These are phyloP conservation scores for Lepisosteus osseus DNA, from an alignment of 2,113 vertebrate species.

Conservation along the genomic window DNA sequence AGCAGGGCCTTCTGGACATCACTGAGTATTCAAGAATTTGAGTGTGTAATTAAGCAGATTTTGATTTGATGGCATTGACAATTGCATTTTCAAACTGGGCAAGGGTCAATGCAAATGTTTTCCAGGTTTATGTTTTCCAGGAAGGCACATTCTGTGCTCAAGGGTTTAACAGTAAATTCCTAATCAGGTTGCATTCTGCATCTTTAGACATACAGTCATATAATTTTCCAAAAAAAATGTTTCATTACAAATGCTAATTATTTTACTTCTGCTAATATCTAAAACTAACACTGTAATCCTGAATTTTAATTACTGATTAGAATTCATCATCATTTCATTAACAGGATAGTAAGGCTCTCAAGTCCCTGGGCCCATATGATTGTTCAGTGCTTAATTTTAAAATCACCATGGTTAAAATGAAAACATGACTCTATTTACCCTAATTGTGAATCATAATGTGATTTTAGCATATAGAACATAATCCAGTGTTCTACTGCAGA, in stretches of 20 bases:
- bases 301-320: constrained; percentile 79
- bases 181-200: constrained; percentile 51
- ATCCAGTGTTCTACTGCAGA: constrained; percentile 27
- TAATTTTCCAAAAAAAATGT: constrained; percentile 62
- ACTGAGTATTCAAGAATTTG: no score
- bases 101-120: no score
- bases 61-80: no score
- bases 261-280: constrained; percentile 67
- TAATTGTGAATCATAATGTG: constrained; percentile 45
- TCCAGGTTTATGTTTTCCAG: constrained; percentile 63
- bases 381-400: constrained; percentile 55
- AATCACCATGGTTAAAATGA: constrained; percentile 30
- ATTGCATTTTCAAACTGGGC: no score
- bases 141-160: constrained; percentile 59
- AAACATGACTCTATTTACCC: constrained; percentile 24
- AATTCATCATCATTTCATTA: constrained; percentile 83
- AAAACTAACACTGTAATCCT: constrained; percentile 75
- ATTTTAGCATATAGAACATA: constrained; percentile 20
- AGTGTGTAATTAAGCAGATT: no score
- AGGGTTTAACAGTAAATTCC: constrained; percentile 62
- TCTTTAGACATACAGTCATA: constrained; percentile 53
- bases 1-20: no score
- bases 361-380: constrained; percentile 62
- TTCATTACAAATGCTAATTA: constrained; percentile 76
- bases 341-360: constrained; percentile 76